These are phyloP conservation scores for Amblyjoppa fuscipennis DNA, from an alignment of 2,888 invertebrate genomes.

Conservation along the genomic window DNA sequence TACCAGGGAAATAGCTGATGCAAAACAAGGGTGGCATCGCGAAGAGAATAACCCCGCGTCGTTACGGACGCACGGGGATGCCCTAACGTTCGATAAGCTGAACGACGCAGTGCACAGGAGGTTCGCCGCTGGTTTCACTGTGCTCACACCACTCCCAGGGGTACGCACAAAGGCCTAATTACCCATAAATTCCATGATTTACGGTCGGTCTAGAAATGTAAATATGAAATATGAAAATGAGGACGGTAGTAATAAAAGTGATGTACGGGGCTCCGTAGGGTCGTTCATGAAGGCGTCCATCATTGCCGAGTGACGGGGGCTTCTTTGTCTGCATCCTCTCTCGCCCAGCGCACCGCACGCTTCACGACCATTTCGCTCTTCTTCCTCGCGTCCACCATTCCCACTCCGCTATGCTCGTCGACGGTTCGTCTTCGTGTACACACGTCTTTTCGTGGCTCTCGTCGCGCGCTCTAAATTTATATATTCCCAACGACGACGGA, in stretches of 20 bases:
- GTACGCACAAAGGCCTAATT: constrained; percentile 84
- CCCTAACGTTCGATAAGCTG: constrained; percentile 77
- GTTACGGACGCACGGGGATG: constrained; percentile 59
- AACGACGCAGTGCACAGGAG: constrained; percentile 61
- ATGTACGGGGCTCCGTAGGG: constrained; percentile 86
- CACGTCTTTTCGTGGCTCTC: constrained; percentile 16
- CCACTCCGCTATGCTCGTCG: constrained; percentile 10
- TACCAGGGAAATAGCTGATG: constrained; percentile 36
- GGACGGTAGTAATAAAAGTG: constrained; percentile 86
- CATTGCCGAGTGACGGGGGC: constrained; percentile 84
- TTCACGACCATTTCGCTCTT: constrained; percentile 57
- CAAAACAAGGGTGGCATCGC: constrained; percentile 16
- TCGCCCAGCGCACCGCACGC: constrained; percentile 68
- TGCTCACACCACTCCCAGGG: constrained; percentile 69
- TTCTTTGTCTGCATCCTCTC: constrained; percentile 82
- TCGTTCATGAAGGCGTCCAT: constrained; percentile 86
- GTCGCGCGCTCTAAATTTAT: not conserved
- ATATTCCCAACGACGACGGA: not conserved
- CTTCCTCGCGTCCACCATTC: constrained; percentile 5
- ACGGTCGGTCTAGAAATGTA: constrained; percentile 84
- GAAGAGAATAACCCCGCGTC: constrained; percentile 57
- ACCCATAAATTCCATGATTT: constrained; percentile 85
- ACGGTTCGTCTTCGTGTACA: constrained; percentile 21
- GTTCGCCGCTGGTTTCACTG: constrained; percentile 34
- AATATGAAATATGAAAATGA: constrained; percentile 86